A percentile compares a stretch with the other conserved stretches of the same genome.
Conservation (phyloP, 2,113 vertebrate species). For the Chionomys nivalis region DNA sequence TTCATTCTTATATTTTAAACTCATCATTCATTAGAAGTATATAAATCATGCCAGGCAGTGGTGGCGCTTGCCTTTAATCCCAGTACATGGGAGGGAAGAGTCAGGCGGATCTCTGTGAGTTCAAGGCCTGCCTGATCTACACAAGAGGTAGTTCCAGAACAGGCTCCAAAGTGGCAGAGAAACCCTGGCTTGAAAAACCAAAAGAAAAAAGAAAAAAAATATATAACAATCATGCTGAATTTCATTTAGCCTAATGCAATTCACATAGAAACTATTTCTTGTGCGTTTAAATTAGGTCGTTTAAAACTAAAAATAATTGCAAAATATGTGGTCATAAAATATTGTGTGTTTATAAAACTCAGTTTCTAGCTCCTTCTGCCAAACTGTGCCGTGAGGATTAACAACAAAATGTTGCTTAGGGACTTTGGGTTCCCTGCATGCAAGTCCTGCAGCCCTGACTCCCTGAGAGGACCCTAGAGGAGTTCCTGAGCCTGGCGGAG, state of each 20-base stretch:
- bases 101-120: no score
- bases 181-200: no score
- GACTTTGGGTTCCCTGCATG: not conserved
- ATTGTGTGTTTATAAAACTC: constrained; percentile 24
- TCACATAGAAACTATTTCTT: constrained; percentile 39
- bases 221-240: constrained; percentile 28
- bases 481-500: not conserved
- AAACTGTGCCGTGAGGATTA: constrained; percentile 33
- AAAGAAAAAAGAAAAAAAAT: not conserved
- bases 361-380: constrained; percentile 1
- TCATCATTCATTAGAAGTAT: constrained; percentile 10
- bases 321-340: constrained; percentile 50
- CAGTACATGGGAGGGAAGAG: no score
- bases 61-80: no score
- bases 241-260: constrained; percentile 40
- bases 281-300: constrained; percentile 34
- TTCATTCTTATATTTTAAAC: constrained; percentile 34
- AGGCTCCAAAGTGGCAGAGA: no score
- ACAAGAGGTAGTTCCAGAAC: no score
- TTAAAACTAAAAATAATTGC: constrained; percentile 56
- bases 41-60: not conserved
- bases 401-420: not conserved
- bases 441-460: not conserved
- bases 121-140: no score
- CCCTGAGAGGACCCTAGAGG: not conserved